phyloP scores from a whole-genome alignment of 2,888 invertebrate species.

The Acronicta psi region DNA sequence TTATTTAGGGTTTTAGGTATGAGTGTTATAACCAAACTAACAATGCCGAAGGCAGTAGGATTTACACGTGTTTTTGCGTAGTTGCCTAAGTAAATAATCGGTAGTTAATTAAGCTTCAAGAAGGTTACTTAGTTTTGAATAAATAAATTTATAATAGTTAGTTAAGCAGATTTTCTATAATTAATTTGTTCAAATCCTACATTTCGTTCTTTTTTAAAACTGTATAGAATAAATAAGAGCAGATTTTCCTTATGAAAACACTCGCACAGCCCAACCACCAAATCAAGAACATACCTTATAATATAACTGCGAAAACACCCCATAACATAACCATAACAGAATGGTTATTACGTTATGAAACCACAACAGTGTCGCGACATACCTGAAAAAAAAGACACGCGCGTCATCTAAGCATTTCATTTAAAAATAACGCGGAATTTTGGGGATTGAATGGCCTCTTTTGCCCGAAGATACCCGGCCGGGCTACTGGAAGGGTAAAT shows the following conservation, averaged over 20 bases:
- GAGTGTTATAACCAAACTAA: conserved; percentile 6
- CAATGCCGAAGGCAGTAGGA: neutral
- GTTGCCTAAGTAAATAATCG: neutral
- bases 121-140: neutral
- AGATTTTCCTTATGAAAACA: neutral
- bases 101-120: neutral
- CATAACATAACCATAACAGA: conserved; percentile 39
- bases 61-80: neutral
- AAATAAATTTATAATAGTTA: too few species aligned
- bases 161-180: neutral
- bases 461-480: conserved; percentile 64
- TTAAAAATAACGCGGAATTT: conserved; percentile 73
- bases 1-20: conserved; percentile 13
- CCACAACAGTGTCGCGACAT: conserved; percentile 17
- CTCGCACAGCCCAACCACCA: neutral
- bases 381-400: conserved; percentile 50
- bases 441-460: conserved; percentile 73
- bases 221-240: neutral
- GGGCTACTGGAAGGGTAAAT: conserved; percentile 71
- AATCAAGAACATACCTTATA: conserved; percentile 19
- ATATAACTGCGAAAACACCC: conserved; percentile 17
- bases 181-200: too few species aligned
- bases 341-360: conserved; percentile 44
- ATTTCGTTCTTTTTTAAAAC: too few species aligned
- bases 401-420: conserved; percentile 67